These are phyloP conservation scores for Dilophus febrilis DNA, from an alignment of 2,888 invertebrate genomes.

Conservation along the genomic window DNA sequence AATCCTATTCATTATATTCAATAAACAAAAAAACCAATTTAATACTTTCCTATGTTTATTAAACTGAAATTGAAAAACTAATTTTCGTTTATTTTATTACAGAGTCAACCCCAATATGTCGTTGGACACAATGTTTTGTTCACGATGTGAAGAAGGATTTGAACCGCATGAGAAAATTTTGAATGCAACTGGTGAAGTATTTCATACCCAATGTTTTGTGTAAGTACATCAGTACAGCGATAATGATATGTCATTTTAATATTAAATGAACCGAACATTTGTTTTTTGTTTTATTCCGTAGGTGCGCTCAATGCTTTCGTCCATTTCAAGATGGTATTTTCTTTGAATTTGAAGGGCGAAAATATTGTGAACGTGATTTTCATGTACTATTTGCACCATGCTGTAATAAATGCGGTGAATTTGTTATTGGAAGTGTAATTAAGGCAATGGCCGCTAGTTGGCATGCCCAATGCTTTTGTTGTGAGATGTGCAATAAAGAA, in stretches of 20 bases:
- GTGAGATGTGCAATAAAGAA: constrained; percentile 80
- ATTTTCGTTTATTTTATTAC: not conserved
- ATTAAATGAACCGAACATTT: too few relatives aligned
- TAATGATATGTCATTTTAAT: too few relatives aligned
- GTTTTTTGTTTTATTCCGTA: too few relatives aligned
- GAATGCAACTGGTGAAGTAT: constrained; percentile 94
- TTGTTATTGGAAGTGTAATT: constrained; percentile 96
- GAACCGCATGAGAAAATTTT: constrained; percentile 95
- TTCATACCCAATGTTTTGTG: constrained; percentile 99
- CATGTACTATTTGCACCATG: constrained; percentile 92
- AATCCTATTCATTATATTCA: too few relatives aligned
- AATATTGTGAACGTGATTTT: constrained; percentile 98
- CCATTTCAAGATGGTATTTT: constrained; percentile 95
- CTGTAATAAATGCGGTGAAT: constrained; percentile 78
- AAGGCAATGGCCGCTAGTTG: constrained; percentile 99
- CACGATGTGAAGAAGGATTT: constrained; percentile 91
- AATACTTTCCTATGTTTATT: too few relatives aligned
- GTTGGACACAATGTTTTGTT: constrained; percentile 82
- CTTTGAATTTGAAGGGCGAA: constrained; percentile 97
- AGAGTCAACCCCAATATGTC: constrained; percentile 44
- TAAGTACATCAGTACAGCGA: constrained; percentile 44
- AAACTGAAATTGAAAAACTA: too few relatives aligned
- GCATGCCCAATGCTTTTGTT: constrained; percentile 97
- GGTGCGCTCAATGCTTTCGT: constrained; percentile 97
- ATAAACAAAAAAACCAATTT: too few relatives aligned